Base-by-base conservation (phyloP, 2,888 invertebrate genomes). In the Pachydiplax longipennis region DNA sequence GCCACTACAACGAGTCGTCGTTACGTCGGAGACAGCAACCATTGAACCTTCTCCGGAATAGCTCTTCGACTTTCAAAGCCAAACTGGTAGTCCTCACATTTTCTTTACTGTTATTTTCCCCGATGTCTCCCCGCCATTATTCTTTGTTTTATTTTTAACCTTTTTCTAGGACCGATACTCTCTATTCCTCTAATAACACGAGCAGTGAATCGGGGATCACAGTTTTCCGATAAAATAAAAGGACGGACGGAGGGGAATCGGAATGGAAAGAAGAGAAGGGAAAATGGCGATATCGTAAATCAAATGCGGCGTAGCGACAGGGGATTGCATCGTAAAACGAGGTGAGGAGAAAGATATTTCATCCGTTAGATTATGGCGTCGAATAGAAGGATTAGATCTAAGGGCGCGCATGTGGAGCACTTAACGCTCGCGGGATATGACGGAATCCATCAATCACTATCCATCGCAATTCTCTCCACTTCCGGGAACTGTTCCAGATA, bases 311-410 rank as follows among this genome's bases (percentile, higher is more conserved):
- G 61, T n/a, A 35, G 61, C 61, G 87, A 87, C 61, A 37, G 8
- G 61, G 35, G 61, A 87, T 87, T 37, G 87, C 37, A 61, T 65
- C 87, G 87, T 87, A 87, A 87, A 87, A 61, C 73, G n/a, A 73
- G 73, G 73, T 8, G 73, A 73, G 22, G 73, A 73, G 61, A n/a
- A n/a, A 65, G 87, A 65, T 87, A 87, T 65, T 87, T 87, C 61
- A 87, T 61, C 35, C 83, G 87, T 61, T 61, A 37, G 61, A 65
- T 87, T 61, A 87, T 87, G 87, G 61, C 65, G 18, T 37, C 61
- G 87, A 40, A 87, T 87, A 61, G 87, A 87, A 87, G 87, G 87
- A 87, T 87, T 65, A 87, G 58, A 37, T 31, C 61, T 87, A 58
- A 37, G 61, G 61, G n/a, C 37, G 61, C n/a, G 22, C 61, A 58